These are phyloP conservation scores for Orycteropus afer DNA, from an alignment of 2,113 vertebrate genomes.

Conservation along the genomic window DNA sequence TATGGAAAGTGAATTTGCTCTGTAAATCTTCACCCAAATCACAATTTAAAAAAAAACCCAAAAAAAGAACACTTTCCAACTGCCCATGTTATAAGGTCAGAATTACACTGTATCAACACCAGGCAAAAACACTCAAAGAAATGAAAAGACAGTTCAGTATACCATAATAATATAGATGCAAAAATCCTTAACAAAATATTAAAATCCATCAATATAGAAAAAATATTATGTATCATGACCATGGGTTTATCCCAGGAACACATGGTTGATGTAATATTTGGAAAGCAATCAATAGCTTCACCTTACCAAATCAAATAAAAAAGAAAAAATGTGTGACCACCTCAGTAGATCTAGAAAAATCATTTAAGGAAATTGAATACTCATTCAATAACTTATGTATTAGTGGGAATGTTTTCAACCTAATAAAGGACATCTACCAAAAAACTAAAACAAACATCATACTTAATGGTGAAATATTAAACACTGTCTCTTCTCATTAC, in stretches of 20 bases:
- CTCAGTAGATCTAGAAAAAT: too few relatives aligned
- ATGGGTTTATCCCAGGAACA: background rate
- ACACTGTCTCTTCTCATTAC: background rate
- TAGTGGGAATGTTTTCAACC: background rate
- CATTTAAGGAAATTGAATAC: background rate
- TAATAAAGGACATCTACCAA: too few relatives aligned
- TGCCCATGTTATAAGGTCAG: background rate
- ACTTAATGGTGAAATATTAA: background rate
- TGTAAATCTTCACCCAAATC: too few relatives aligned
- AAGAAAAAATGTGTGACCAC: conserved; percentile 7
- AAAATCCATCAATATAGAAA: background rate
- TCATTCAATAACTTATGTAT: background rate
- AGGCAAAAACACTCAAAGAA: background rate
- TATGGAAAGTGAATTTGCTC: too few relatives aligned
- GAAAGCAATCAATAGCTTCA: conserved; percentile 31
- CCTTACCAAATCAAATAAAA: background rate
- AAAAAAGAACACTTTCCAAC: background rate
- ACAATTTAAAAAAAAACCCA: too few relatives aligned
- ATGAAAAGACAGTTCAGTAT: background rate
- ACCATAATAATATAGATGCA: background rate
- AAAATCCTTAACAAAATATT: background rate
- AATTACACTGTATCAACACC: background rate
- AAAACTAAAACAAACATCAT: too few relatives aligned
- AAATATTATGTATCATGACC: background rate
- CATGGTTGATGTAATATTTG: conserved; percentile 31